Percentiles rank a stretch among this genome's conserved stretches.
phyloP scores from a whole-genome alignment of 1,140 invertebrate genomes.

The Chelonus insularis region DNA sequence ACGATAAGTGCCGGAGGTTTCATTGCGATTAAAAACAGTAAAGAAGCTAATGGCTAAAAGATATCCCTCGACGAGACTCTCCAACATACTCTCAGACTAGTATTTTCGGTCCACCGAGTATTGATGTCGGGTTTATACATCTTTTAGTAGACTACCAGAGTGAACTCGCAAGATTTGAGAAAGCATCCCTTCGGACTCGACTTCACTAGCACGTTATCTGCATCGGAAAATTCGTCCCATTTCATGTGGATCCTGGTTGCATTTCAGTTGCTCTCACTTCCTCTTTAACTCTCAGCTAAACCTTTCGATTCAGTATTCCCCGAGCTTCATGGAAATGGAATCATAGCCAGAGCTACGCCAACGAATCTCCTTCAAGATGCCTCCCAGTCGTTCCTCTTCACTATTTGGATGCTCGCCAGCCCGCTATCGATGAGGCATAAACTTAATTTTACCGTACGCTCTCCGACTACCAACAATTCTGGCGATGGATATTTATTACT shows the following conservation, averaged over 20 bases:
- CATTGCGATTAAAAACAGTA: background rate
- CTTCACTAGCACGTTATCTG: conserved; percentile 18
- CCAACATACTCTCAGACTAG: background rate
- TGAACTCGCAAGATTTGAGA: background rate
- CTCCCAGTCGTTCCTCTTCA: background rate
- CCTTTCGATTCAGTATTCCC: conserved; percentile 5
- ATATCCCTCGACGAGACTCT: background rate
- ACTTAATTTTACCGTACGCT: conserved; percentile 21
- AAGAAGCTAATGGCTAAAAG: background rate
- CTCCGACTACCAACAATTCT: conserved; percentile 9
- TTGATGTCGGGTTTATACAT: background rate
- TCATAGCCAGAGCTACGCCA: background rate
- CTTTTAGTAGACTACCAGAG: background rate
- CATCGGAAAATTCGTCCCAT: background rate
- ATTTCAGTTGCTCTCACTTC: no score
- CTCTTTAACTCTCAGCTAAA: no score
- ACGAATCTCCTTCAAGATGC: background rate
- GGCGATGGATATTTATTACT: conserved; percentile 13
- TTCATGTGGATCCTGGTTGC: background rate
- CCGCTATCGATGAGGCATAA: conserved; percentile 16
- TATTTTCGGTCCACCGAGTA: conserved; percentile 2
- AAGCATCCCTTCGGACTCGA: background rate
- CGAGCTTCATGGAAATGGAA: conserved; percentile 13
- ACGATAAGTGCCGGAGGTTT: background rate
- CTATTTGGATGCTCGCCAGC: conserved; percentile 18